phyloP scores from a whole-genome alignment of 2,797 vertebrate genomes.

The Avahi laniger region DNA sequence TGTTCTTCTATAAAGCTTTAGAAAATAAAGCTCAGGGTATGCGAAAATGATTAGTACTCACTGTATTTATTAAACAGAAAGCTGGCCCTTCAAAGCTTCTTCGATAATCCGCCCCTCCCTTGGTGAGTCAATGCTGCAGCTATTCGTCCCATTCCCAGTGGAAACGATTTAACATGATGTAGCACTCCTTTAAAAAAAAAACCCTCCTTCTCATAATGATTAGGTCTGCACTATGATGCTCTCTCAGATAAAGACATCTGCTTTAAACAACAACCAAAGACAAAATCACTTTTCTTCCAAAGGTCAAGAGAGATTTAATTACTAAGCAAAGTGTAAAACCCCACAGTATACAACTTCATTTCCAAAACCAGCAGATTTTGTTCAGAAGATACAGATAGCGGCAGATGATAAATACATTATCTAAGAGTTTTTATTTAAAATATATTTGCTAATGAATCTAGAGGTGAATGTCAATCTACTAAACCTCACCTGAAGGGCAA shows the following conservation, averaged over 20 bases:
- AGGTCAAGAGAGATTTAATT: conserved; percentile 40
- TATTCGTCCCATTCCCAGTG: neutral
- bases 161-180: neutral
- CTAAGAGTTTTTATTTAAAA: conserved; percentile 19
- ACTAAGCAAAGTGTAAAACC: conserved; percentile 43
- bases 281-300: conserved; percentile 37
- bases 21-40: neutral
- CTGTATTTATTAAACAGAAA: neutral
- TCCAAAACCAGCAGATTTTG: conserved; percentile 38
- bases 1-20: neutral
- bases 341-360: neutral
- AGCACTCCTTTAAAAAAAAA: neutral
- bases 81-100: conserved; percentile 39
- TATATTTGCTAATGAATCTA: neutral
- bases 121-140: neutral
- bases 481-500: neutral
- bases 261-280: conserved; percentile 35
- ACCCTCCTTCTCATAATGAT: neutral
- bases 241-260: neutral
- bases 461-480: neutral
- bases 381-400: neutral
- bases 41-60: neutral
- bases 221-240: neutral
- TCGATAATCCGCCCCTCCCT: neutral
- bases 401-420: neutral